Percentiles rank a stretch among this genome's conserved stretches.
phyloP scores from a whole-genome alignment of 2,113 vertebrate genomes.

The Pteropus alecto region DNA sequence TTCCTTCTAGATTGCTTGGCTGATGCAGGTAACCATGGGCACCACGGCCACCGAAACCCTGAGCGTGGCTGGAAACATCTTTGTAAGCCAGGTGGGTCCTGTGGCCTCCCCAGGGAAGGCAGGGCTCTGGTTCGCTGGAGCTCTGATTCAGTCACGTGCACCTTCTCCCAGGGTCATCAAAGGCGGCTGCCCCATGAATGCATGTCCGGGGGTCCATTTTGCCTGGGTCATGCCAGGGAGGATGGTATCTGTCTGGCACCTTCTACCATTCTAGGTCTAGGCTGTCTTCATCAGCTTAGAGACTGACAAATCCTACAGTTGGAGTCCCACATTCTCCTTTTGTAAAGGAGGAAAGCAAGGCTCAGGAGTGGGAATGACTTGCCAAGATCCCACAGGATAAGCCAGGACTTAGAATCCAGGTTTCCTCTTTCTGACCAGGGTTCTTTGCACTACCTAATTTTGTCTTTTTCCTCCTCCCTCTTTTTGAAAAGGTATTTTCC shows the following conservation, averaged over 20 bases:
- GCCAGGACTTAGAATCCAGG: background rate
- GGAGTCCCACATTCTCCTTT: background rate
- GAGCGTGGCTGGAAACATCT: constrained; percentile 96
- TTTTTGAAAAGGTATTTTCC: background rate
- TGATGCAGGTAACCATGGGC: constrained; percentile 94
- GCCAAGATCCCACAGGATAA: background rate
- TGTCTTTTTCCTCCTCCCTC: background rate
- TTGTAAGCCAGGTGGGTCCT: constrained; percentile 93
- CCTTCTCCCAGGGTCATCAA: background rate
- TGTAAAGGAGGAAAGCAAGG: background rate
- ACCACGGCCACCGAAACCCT: constrained; percentile 93
- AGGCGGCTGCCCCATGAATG: background rate
- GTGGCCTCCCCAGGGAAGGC: background rate
- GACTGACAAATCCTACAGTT: background rate
- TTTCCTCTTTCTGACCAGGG: background rate
- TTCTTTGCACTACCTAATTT: background rate
- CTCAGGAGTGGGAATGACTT: background rate
- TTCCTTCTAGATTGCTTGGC: constrained; percentile 90
- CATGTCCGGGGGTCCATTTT: background rate
- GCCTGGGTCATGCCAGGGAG: background rate
- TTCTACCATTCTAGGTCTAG: background rate
- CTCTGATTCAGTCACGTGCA: background rate
- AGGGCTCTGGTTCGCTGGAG: accelerated
- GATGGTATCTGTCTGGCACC: background rate
- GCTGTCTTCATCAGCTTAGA: background rate